phyloP scores from a whole-genome alignment of 2,888 invertebrate genomes.

The Phymatocera aterrima region DNA sequence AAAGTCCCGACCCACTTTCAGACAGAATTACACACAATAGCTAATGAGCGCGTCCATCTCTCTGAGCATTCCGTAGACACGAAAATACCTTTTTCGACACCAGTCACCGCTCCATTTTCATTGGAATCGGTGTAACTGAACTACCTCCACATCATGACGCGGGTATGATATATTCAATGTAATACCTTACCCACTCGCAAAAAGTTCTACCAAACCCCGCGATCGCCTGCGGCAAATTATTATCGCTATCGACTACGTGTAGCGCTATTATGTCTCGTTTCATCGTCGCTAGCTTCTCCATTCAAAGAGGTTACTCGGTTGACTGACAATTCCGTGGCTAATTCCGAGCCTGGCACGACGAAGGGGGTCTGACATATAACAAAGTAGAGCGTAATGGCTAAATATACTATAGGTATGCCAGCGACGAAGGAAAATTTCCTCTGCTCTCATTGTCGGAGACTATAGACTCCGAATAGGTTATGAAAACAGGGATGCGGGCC shows the following conservation, averaged over 20 bases:
- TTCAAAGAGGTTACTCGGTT: slow-evolving; percentile 65
- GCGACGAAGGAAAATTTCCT: neutral
- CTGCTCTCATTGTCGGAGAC: neutral
- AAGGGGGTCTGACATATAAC: slow-evolving; percentile 52
- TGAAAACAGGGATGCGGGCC: neutral
- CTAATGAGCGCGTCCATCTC: no score
- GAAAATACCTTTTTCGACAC: neutral
- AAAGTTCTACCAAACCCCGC: neutral
- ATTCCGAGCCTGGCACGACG: slow-evolving; percentile 68
- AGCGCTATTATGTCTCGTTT: slow-evolving; percentile 37
- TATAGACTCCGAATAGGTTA: neutral
- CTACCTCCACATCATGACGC: neutral
- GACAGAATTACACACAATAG: neutral
- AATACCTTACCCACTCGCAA: neutral
- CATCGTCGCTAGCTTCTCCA: slow-evolving; percentile 43
- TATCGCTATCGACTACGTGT: slow-evolving; percentile 14
- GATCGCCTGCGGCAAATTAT: neutral
- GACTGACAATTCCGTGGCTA: slow-evolving; percentile 61
- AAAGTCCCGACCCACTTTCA: neutral
- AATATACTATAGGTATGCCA: neutral
- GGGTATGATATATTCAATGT: no score
- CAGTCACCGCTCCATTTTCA: no score
- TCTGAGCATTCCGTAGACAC: neutral
- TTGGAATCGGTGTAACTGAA: no score
- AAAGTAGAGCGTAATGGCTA: neutral